A percentile compares a stretch with the other conserved stretches of the same genome.
These are phyloP conservation scores for Dolichotis patagonum DNA, from an alignment of 2,113 vertebrate genomes.

Conservation along the genomic window DNA sequence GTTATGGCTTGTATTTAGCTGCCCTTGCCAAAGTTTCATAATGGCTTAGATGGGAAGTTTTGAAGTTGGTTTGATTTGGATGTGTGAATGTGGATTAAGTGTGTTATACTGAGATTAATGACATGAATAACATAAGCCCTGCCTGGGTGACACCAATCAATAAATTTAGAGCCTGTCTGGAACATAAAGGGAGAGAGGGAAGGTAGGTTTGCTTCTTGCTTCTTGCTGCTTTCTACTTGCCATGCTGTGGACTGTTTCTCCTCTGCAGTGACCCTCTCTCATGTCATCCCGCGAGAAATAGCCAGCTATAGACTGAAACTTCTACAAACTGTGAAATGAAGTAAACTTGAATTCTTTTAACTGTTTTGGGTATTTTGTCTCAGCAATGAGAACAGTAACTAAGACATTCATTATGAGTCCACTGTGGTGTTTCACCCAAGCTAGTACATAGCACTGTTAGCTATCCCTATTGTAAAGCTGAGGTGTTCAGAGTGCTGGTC, in stretches of 20 bases:
- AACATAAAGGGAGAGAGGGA: background rate
- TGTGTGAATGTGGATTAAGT: background rate
- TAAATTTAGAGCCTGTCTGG: background rate
- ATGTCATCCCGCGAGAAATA: background rate
- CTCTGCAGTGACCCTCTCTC: background rate
- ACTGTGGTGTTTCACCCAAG: background rate
- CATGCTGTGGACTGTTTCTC: background rate
- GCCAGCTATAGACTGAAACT: background rate
- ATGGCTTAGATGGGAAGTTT: background rate
- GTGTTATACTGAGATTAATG: background rate
- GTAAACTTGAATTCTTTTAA: background rate
- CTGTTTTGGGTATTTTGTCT: background rate
- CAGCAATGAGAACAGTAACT: background rate
- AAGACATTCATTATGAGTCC: background rate
- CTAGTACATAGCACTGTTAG: background rate
- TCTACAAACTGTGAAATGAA: background rate
- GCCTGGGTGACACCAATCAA: background rate
- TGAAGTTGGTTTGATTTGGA: background rate
- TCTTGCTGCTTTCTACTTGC: background rate
- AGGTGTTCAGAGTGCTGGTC: background rate
- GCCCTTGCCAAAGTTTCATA: background rate
- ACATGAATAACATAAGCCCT: background rate
- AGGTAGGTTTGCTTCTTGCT: background rate
- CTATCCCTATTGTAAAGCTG: background rate
- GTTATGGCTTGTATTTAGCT: background rate